Percentiles rank a stretch among this genome's conserved stretches.
These are phyloP conservation scores for Chelon labrosus DNA, from an alignment of 2,797 vertebrate genomes.

Conservation along the genomic window DNA sequence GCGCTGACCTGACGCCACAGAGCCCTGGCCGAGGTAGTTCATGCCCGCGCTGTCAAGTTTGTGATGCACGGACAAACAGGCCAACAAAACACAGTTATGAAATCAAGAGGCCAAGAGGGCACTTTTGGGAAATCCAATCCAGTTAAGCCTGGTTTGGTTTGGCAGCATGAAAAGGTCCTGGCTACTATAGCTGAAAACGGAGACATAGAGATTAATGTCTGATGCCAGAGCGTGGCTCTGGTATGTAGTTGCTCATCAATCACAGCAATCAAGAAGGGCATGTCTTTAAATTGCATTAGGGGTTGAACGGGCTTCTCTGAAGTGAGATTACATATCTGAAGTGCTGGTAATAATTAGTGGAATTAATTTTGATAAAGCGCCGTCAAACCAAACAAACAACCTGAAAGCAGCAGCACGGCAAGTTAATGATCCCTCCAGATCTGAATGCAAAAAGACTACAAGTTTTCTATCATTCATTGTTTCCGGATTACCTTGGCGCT, in stretches of 20 bases:
- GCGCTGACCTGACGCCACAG: conserved; percentile 36
- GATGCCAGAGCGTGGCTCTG: conserved; percentile 46
- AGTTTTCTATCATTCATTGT: neutral
- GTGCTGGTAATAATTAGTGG: conserved; percentile 10
- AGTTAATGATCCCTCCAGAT: conserved; percentile 5
- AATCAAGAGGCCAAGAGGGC: conserved; percentile 64
- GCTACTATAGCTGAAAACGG: conserved; percentile 50
- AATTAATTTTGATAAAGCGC: conserved; percentile 11
- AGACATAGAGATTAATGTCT: conserved; percentile 56
- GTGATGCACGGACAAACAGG: conserved; percentile 48
- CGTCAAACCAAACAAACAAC: conserved; percentile 20
- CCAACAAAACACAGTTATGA: conserved; percentile 60
- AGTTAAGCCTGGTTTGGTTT: conserved; percentile 61
- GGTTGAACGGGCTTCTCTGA: conserved; percentile 5
- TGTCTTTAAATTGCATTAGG: conserved; percentile 25
- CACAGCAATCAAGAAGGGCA: conserved; percentile 34
- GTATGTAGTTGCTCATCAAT: conserved; percentile 48
- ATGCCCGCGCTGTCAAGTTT: conserved; percentile 48
- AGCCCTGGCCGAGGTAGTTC: conserved; percentile 27
- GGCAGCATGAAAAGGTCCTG: conserved; percentile 56
- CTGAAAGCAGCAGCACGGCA: neutral
- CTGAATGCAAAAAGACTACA: conserved; percentile 10
- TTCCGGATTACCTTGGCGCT: conserved; percentile 85
- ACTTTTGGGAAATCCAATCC: conserved; percentile 63
- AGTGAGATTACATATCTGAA: conserved; percentile 19